A percentile compares a stretch with the other conserved stretches of the same genome.
phyloP scores from a whole-genome alignment of 2,797 vertebrate genomes.

The Propithecus perrieri region DNA sequence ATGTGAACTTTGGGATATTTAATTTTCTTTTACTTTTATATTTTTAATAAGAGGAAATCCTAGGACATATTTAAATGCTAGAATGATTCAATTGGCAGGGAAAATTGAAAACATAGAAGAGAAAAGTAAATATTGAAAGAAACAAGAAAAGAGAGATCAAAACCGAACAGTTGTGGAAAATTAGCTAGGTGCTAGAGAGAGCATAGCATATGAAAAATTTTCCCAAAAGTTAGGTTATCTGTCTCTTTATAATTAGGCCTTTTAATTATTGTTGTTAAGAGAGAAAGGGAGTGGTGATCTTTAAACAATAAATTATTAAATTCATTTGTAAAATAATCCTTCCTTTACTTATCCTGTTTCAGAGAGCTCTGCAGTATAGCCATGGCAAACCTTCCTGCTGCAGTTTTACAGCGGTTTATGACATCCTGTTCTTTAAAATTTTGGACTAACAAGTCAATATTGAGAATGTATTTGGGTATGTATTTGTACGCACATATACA shows the following conservation, averaged over 20 bases:
- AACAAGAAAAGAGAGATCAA: neutral
- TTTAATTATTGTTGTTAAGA: neutral
- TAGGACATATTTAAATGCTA: neutral
- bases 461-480: neutral
- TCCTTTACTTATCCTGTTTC: neutral
- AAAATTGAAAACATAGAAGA: neutral
- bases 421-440: neutral
- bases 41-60: neutral
- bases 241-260: neutral
- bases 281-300: neutral
- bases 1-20: neutral
- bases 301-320: conserved; percentile 5
- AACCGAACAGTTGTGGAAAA: neutral
- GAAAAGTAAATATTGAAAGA: neutral
- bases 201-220: neutral
- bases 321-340: neutral
- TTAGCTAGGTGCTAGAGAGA: neutral
- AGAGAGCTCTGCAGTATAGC: neutral
- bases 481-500: neutral
- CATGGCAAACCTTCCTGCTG: neutral
- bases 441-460: neutral
- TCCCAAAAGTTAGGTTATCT: neutral
- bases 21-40: neutral
- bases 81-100: neutral
- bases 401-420: neutral